Conservation (phyloP, 2,888 invertebrate genomes). For the Nebria salina region DNA sequence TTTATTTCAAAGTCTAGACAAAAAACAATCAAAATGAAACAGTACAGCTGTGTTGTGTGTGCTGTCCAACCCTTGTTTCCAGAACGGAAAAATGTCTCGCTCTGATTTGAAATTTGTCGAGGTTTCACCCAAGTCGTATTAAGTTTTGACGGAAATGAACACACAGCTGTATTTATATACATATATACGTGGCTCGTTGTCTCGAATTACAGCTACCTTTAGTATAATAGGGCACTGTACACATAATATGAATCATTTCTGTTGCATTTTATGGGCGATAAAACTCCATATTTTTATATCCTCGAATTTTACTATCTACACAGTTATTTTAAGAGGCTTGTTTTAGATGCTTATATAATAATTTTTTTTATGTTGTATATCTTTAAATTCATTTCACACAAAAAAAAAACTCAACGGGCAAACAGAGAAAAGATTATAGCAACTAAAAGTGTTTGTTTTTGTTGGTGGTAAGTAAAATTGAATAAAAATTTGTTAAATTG, state of each 20-base stretch:
- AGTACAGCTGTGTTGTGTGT: background rate
- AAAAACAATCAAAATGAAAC: background rate
- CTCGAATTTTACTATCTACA: background rate
- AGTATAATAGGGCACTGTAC: background rate
- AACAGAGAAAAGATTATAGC: too few relatives aligned
- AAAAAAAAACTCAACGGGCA: too few relatives aligned
- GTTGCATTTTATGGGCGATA: background rate
- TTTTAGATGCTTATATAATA: background rate
- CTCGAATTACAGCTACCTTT: background rate
- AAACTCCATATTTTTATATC: background rate
- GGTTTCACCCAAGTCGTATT: background rate
- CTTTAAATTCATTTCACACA: too few relatives aligned
- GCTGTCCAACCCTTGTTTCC: background rate
- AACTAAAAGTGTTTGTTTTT: too few relatives aligned
- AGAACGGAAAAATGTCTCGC: background rate
- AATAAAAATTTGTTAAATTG: background rate
- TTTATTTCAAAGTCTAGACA: background rate
- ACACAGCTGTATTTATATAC: background rate
- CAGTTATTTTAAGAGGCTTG: background rate
- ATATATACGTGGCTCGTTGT: background rate
- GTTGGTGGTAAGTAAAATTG: background rate
- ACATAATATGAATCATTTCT: slow-evolving; percentile 1
- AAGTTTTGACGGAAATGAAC: background rate
- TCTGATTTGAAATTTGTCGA: background rate
- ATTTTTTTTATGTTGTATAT: too few relatives aligned